phyloP scores from a whole-genome alignment of 2,113 vertebrate genomes.

The Brachirus orientalis region DNA sequence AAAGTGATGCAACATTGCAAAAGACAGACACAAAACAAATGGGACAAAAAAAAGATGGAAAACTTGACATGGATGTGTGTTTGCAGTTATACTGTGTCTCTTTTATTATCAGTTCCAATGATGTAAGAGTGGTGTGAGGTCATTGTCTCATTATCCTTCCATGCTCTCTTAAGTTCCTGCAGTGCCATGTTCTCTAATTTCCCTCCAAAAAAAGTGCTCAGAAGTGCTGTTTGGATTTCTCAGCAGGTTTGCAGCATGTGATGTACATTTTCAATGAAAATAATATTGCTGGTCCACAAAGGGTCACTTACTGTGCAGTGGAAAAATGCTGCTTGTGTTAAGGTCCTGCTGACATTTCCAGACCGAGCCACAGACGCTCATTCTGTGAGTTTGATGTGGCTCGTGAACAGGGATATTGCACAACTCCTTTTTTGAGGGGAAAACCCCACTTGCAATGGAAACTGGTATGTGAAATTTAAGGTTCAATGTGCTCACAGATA shows the following conservation, averaged over 20 bases:
- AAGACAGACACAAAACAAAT: no score
- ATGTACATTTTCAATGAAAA: neutral
- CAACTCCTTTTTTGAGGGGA: slow-evolving; percentile 15
- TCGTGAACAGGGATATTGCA: slow-evolving; percentile 27
- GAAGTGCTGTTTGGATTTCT: no score
- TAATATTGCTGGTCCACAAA: neutral
- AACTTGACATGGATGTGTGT: neutral
- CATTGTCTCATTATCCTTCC: neutral
- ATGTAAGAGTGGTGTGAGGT: neutral
- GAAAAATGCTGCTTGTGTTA: slow-evolving; percentile 7
- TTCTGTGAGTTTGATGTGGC: slow-evolving; percentile 10
- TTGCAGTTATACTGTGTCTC: no score
- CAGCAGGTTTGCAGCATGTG: no score
- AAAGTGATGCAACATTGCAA: no score
- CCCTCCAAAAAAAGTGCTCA: no score
- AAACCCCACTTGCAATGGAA: slow-evolving; percentile 12
- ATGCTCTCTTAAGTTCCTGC: no score
- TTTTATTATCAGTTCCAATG: no score
- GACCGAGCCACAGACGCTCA: slow-evolving; percentile 11
- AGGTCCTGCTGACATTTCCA: no score
- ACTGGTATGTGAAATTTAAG: neutral
- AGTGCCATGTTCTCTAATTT: no score
- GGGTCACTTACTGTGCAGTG: neutral
- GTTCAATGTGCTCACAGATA: no score
- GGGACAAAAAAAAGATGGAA: neutral